Conservation (phyloP, 2,113 vertebrate species). For the Marcusenius ussheri region DNA sequence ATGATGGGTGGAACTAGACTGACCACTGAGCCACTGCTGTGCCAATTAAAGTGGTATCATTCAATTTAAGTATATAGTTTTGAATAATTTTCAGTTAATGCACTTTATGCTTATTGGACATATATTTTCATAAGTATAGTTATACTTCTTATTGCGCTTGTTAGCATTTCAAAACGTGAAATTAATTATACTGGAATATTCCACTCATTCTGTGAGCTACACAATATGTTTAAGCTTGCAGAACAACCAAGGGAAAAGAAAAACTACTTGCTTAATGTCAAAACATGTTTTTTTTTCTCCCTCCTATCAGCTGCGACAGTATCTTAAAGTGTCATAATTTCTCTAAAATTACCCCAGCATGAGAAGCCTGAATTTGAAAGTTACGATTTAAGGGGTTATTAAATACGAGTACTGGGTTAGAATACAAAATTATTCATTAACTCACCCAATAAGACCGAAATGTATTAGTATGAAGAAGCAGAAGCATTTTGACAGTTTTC, state of each 20-base stretch:
- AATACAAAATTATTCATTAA: neutral
- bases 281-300: neutral
- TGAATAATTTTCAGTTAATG: neutral
- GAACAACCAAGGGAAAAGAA: neutral
- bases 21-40: neutral
- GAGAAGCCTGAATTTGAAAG: neutral
- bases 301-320: neutral
- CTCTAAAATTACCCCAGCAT: neutral
- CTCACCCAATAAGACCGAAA: neutral
- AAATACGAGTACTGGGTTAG: neutral
- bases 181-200: neutral
- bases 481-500: neutral
- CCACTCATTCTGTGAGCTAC: neutral
- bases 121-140: neutral
- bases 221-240: neutral
- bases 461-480: neutral
- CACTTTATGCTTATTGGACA: neutral
- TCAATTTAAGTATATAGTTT: neutral
- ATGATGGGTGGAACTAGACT: neutral
- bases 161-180: neutral
- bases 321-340: neutral
- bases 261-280: neutral
- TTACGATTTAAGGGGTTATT: neutral
- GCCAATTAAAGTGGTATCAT: neutral
- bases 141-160: neutral